Percentiles rank a stretch among this genome's conserved stretches.
phyloP scores from a whole-genome alignment of 1,140 invertebrate species.

The Dufourea novaeangliae region DNA sequence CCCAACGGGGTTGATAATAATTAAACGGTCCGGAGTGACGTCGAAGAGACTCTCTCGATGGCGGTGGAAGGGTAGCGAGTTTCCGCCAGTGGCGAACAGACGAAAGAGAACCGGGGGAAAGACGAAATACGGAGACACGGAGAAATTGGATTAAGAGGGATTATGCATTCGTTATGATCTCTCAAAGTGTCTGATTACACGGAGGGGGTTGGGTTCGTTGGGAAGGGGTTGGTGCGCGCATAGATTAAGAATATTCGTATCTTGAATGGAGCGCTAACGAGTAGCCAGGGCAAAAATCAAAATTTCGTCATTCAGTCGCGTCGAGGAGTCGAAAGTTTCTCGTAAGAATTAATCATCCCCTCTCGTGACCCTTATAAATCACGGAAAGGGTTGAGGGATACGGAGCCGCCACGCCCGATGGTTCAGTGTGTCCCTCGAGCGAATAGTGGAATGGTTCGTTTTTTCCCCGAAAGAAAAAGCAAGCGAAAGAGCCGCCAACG shows the following conservation, averaged over 20 bases:
- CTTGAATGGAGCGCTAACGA: background rate
- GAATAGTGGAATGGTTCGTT: too few species aligned
- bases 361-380: too few species aligned
- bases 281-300: background rate
- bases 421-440: too few species aligned
- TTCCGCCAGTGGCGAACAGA: background rate
- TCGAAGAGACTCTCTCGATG: background rate
- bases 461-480: too few species aligned
- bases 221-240: background rate
- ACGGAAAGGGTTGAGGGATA: too few species aligned
- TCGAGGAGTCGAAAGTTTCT: too few species aligned
- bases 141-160: constrained; percentile 24
- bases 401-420: too few species aligned
- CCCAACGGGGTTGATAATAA: constrained; percentile 49
- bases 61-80: background rate
- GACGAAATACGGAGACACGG: constrained; percentile 4
- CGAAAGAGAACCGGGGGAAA: background rate
- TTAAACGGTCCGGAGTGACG: constrained; percentile 40
- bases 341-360: too few species aligned
- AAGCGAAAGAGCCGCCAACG: too few species aligned
- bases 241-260: background rate
- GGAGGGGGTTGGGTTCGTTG: background rate
- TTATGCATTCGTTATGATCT: constrained; percentile 16
- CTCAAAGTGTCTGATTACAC: background rate
- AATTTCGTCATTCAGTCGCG: background rate